phyloP scores from a whole-genome alignment of 1,140 invertebrate species.

The Microplitis mediator region DNA sequence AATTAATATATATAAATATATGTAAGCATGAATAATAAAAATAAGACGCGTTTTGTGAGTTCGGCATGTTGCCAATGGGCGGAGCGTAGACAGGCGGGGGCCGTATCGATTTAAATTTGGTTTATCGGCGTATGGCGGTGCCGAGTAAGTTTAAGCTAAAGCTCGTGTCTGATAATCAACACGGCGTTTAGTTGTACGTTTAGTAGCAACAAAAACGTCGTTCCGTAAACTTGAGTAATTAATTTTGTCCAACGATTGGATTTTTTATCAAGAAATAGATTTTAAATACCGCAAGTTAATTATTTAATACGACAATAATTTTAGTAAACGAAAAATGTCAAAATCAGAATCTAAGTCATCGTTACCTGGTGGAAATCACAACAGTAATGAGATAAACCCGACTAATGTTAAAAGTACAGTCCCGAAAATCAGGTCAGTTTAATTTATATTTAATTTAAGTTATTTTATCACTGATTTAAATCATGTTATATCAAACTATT shows the following conservation, averaged over 20 bases:
- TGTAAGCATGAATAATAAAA: background rate
- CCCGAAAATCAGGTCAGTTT: conserved; percentile 48
- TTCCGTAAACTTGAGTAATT: background rate
- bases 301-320: too few relatives aligned
- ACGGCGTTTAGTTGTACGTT: conserved; percentile 2
- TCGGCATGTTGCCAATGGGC: conserved; percentile 12
- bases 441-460: background rate
- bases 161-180: conserved; percentile 30
- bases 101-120: conserved; percentile 62
- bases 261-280: too few relatives aligned
- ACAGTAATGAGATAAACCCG: conserved; percentile 30
- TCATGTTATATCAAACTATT: background rate
- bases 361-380: conserved; percentile 1
- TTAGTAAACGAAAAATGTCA: conserved; percentile 29
- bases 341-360: conserved; percentile 7
- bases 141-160: conserved; percentile 28
- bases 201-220: background rate
- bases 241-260: background rate
- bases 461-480: background rate
- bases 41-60: background rate
- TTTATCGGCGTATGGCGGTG: conserved; percentile 48
- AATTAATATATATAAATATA: too few relatives aligned
- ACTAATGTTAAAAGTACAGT: conserved; percentile 40
- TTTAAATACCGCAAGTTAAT: too few relatives aligned
- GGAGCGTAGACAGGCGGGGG: conserved; percentile 44